Evolutionary conservation across 2,113 vertebrate species (phyloP), one percentile per base, ranked within the genome.

Genomic region (Nyctereutes procyonoides): DNA sequence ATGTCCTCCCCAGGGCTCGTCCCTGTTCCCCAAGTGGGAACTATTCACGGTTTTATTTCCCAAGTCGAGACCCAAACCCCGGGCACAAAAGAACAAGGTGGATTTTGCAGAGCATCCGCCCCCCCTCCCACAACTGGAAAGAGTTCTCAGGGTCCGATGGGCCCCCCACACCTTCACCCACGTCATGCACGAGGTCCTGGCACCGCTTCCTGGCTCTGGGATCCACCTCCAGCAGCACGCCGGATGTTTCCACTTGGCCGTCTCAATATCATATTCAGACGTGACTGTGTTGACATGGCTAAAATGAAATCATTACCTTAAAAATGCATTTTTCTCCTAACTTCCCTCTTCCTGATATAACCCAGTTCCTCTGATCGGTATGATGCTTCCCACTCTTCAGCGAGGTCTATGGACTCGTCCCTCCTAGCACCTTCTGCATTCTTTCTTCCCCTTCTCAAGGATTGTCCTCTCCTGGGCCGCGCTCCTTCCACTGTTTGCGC

Each of bases 391-490:
- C 20, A 12, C 8, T 13, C 35, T 35, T 53, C 81, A 14, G 2
- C 17, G 13, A 81, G 84, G 62, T 8, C 82, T 28, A 30, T 0
- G 9, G 32, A 51, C 43, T 69, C 58, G 53, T 62, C 58, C 32
- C 65, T 77, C 79, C 8, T 2, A 22, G 26, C 1, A 20, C 1
- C 28, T 1, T 1, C 5, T 0, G 4, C 22, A 4, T 0, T 30
- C 28, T 56, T 62, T 55, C 19, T 51, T 62, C 28, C 43, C 8
- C 43, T 28, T 60, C 32, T 85, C 16, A 43, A 10, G 0, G 3
- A 19, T 12, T 5, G 10, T 35, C 12, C 19, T 79, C 53, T 56
- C 26, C 43, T 77, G 3, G 2, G 7, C 5, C 32, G 35, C 10
- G 28, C 32, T 56, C 43, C 22, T 60, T 85, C 69, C 8, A 77